Conservation (phyloP, 2,113 vertebrate genomes). For the Ovibos moschatus region DNA sequence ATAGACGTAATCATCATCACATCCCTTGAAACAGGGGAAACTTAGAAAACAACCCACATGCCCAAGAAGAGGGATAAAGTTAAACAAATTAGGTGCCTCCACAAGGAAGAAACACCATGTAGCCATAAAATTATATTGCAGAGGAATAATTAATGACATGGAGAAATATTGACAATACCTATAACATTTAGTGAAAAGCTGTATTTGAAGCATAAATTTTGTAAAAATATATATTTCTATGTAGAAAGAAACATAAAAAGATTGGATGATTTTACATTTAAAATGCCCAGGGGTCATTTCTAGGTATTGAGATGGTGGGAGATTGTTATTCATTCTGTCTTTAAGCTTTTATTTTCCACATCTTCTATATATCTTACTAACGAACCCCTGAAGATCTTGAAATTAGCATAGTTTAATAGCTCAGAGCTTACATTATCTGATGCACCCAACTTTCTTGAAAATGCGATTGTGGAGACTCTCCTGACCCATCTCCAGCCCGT, state of each 20-base stretch:
- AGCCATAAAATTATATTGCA: constrained; percentile 2
- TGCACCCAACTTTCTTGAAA: constrained; percentile 58
- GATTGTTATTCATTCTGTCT: background rate
- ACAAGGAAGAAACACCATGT: background rate
- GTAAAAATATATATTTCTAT: background rate
- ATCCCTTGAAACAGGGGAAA: background rate
- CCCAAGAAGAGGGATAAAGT: background rate
- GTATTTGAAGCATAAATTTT: background rate
- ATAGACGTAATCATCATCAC: background rate
- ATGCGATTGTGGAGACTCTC: constrained; percentile 38
- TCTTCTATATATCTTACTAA: background rate
- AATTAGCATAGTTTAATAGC: constrained; percentile 54
- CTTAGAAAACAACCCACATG: background rate
- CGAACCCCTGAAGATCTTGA: background rate
- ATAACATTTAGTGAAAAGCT: background rate
- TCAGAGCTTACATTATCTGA: constrained; percentile 28
- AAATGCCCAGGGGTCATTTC: background rate
- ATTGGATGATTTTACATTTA: background rate
- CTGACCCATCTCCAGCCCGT: rapidly evolving
- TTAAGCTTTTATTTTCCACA: background rate
- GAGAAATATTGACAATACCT: background rate
- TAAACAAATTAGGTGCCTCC: background rate
- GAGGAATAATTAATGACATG: constrained; percentile 6
- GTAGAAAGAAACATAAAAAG: background rate
- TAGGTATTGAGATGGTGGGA: background rate